A percentile compares a stretch with the other conserved stretches of the same genome.
Evolutionary conservation across 2,113 vertebrate species (phyloP).

Genomic region (Ginglymostoma cirratum): DNA sequence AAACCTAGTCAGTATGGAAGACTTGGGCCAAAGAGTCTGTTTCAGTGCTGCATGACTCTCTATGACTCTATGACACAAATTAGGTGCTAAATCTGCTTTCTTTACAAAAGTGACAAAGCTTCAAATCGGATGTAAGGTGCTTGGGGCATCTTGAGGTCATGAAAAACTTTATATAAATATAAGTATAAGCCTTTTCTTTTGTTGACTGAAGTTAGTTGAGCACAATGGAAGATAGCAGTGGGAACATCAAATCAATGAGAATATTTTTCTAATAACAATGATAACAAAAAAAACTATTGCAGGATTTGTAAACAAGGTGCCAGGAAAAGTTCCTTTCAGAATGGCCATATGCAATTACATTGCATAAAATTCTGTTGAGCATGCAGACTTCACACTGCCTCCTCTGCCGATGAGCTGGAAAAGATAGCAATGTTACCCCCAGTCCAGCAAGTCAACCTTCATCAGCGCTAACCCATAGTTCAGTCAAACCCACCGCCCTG

Average conservation of each 20-base stretch:
- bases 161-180: background rate
- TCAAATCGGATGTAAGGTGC: background rate
- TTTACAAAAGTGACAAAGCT: background rate
- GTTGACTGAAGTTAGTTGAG: background rate
- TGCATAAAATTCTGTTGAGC: too few species aligned
- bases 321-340: too few species aligned
- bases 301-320: background rate
- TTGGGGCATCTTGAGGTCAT: background rate
- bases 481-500: background rate
- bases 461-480: background rate
- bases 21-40: too few species aligned
- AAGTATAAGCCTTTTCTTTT: background rate
- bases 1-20: too few species aligned
- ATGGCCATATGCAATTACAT: too few species aligned
- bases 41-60: too few species aligned
- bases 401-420: background rate
- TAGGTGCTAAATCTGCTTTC: background rate
- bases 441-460: background rate
- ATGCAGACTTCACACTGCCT: too few species aligned
- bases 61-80: background rate
- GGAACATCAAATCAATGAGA: background rate
- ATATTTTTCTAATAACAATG: background rate
- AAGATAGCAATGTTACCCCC: background rate
- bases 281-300: background rate
- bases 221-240: background rate